phyloP scores from a whole-genome alignment of 2,113 vertebrate genomes.

The Carlito syrichta region DNA sequence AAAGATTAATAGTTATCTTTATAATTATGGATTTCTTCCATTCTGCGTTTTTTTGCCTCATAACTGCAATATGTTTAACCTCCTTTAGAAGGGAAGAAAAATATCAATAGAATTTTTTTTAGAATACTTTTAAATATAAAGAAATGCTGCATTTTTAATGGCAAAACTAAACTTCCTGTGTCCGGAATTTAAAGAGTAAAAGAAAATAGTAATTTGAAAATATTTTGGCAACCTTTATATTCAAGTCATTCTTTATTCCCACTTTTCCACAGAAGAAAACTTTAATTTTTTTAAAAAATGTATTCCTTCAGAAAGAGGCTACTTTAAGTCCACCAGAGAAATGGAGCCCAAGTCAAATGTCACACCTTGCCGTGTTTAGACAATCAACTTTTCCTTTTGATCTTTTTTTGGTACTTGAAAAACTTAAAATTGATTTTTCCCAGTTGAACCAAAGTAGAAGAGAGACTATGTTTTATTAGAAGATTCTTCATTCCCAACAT shows the following conservation, averaged over 20 bases:
- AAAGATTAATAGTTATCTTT: slow-evolving; percentile 13
- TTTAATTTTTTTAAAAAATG: slow-evolving; percentile 58
- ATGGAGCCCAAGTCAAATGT: slow-evolving; percentile 39
- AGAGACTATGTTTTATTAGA: slow-evolving; percentile 82
- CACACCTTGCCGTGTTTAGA: slow-evolving; percentile 70
- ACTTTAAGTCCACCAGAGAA: slow-evolving; percentile 74
- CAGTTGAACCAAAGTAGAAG: slow-evolving; percentile 72
- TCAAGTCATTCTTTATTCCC: slow-evolving; percentile 44
- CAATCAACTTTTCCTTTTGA: slow-evolving; percentile 79
- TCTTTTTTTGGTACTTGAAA: slow-evolving; percentile 76
- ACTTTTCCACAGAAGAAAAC: not conserved
- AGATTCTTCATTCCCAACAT: slow-evolving; percentile 64
- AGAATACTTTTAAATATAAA: slow-evolving; percentile 42
- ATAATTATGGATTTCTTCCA: not conserved
- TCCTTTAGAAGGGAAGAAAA: not conserved
- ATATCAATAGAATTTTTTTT: not conserved
- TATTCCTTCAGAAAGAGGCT: slow-evolving; percentile 68
- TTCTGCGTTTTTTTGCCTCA: not conserved
- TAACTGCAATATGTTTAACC: not conserved
- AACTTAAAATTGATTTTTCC: slow-evolving; percentile 82
- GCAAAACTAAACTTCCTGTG: not conserved
- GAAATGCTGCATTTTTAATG: not conserved
- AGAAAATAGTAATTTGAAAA: slow-evolving; percentile 18
- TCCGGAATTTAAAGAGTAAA: not conserved
- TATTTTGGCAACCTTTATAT: not conserved